Evolutionary conservation across 2,113 vertebrate genomes (phyloP).

Genomic region (Ahaetulla prasina): DNA sequence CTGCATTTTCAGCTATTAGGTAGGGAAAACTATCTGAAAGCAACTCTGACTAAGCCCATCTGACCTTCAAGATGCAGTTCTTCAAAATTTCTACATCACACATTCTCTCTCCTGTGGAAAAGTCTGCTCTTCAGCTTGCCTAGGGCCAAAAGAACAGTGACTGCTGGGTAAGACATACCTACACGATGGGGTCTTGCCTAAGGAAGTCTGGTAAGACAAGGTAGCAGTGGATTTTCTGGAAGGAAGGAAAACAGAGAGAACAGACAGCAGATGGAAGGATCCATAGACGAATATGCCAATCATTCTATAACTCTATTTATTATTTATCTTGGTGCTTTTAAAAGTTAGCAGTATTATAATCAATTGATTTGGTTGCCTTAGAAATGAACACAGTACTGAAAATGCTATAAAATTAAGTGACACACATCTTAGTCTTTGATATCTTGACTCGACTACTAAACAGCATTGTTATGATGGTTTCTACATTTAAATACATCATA

Average conservation of each 20-base stretch:
- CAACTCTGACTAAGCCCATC: background rate
- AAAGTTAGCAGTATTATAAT: background rate
- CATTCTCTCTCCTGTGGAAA: background rate
- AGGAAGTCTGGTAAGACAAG: constrained; percentile 7
- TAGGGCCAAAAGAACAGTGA: background rate
- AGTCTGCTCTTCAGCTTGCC: background rate
- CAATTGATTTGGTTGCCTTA: background rate
- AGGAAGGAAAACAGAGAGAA: background rate
- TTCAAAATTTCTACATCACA: accelerated
- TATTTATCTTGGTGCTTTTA: background rate
- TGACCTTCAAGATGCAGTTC: background rate
- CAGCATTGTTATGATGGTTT: background rate
- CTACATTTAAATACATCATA: background rate
- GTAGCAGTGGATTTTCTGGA: constrained; percentile 25
- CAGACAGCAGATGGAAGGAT: background rate
- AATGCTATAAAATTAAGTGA: background rate
- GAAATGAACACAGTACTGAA: background rate
- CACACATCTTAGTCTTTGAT: background rate
- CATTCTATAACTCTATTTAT: background rate
- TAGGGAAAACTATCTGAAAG: background rate
- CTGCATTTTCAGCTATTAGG: background rate
- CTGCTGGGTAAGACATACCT: constrained; percentile 39
- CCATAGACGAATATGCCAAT: background rate
- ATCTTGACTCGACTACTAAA: background rate
- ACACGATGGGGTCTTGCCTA: constrained; percentile 48